phyloP scores from a whole-genome alignment of 1,140 invertebrate species.

The Pseudomyrmex gracilis region DNA sequence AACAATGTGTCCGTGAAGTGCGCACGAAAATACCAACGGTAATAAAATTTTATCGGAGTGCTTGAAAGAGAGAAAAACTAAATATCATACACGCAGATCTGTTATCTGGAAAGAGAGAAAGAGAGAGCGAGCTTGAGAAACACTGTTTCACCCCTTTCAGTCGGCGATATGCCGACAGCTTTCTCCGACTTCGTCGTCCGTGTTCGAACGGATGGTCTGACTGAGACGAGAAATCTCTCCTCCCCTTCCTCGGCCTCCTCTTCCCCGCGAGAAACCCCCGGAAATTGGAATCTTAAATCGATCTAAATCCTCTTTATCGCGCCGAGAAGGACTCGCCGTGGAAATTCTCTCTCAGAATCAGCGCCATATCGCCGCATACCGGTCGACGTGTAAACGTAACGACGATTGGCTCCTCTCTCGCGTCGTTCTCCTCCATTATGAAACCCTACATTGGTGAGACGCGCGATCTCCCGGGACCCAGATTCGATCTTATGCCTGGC shows the following conservation, averaged over 20 bases:
- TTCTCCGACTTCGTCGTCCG: conserved; percentile 50
- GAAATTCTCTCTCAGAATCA: conserved; percentile 56
- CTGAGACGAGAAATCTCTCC: too few relatives aligned
- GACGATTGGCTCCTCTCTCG: conserved; percentile 47
- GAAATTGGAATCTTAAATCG: conserved; percentile 83
- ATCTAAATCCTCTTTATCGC: conserved; percentile 78
- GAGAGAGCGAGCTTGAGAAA: conserved; percentile 32
- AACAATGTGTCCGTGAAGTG: background rate
- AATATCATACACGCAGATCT: too few relatives aligned
- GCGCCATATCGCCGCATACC: conserved; percentile 50
- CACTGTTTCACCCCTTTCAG: conserved; percentile 63
- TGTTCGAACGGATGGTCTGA: background rate
- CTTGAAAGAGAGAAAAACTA: too few relatives aligned
- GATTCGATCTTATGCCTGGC: conserved; percentile 47
- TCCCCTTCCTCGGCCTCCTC: too few relatives aligned
- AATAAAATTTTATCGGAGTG: conserved; percentile 6
- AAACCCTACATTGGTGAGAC: conserved; percentile 18
- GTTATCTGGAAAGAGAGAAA: background rate
- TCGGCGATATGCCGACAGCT: conserved; percentile 62
- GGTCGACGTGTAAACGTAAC: conserved; percentile 66
- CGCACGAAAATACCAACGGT: background rate
- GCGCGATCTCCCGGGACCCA: conserved; percentile 26
- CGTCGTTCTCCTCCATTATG: conserved; percentile 58
- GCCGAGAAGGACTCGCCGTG: conserved; percentile 57
- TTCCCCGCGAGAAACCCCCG: conserved; percentile 64